These are phyloP conservation scores for Xestobium rufovillosum DNA, from an alignment of 2,888 invertebrate species.

Conservation along the genomic window DNA sequence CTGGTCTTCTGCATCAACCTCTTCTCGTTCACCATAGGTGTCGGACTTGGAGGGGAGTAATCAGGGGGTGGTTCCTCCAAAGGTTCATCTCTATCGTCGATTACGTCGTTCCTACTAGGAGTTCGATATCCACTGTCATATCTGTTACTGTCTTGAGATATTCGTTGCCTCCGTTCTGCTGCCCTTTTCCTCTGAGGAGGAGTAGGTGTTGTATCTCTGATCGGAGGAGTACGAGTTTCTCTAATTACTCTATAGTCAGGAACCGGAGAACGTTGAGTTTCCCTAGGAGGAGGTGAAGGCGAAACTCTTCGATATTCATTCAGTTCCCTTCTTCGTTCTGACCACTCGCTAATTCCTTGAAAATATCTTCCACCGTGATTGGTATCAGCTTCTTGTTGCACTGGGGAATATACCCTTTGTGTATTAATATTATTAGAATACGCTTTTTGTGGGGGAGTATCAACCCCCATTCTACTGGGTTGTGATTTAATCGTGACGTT, in stretches of 20 bases:
- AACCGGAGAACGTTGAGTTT: slow-evolving; percentile 26
- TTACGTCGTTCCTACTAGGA: slow-evolving; percentile 50
- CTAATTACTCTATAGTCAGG: slow-evolving; percentile 16
- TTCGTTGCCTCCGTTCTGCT: slow-evolving; percentile 27
- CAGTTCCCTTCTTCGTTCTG: slow-evolving; percentile 46
- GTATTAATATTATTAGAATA: slow-evolving; percentile 28
- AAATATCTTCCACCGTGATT: too few species aligned
- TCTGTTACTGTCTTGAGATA: slow-evolving; percentile 49
- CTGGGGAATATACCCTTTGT: slow-evolving; percentile 37
- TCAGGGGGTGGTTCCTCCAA: slow-evolving; percentile 62
- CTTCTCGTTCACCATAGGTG: slow-evolving; percentile 37
- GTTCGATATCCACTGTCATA: slow-evolving; percentile 53
- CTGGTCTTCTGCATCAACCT: slow-evolving; percentile 65
- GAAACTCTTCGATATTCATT: slow-evolving; percentile 25
- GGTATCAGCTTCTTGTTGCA: slow-evolving; percentile 46
- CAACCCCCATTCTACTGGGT: slow-evolving; percentile 31
- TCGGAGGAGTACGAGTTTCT: slow-evolving; percentile 25
- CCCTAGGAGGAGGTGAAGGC: slow-evolving; percentile 27
- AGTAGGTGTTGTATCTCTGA: slow-evolving; percentile 47
- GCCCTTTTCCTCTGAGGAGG: slow-evolving; percentile 60
- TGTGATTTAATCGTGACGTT: slow-evolving; percentile 69
- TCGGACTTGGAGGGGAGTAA: slow-evolving; percentile 53
- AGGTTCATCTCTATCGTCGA: slow-evolving; percentile 39
- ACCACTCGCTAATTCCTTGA: slow-evolving; percentile 71
- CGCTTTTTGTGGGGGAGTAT: slow-evolving; percentile 23